Conservation (phyloP, 2,888 invertebrate species). For the Dioctria linearis region DNA sequence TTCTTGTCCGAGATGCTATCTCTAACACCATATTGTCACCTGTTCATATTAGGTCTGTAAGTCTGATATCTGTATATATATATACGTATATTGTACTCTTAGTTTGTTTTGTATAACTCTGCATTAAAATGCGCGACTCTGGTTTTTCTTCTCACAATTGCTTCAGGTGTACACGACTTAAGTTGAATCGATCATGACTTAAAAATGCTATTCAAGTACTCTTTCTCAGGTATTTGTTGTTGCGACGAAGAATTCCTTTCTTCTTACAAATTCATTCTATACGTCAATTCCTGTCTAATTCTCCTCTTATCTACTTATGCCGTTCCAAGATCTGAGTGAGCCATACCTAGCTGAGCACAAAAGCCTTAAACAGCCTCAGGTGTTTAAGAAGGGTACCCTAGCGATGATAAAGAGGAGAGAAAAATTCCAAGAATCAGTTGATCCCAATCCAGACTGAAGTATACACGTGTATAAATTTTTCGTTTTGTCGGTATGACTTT, state of each 20-base stretch:
- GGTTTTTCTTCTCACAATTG: slow-evolving; percentile 13
- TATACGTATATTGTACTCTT: no score
- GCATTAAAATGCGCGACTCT: no score
- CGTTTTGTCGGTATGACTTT: slow-evolving; percentile 32
- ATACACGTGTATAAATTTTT: slow-evolving; percentile 44
- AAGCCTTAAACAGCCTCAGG: slow-evolving; percentile 43
- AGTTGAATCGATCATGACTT: slow-evolving; percentile 12
- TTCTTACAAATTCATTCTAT: slow-evolving; percentile 45
- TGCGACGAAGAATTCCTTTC: slow-evolving; percentile 44
- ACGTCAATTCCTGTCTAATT: slow-evolving; percentile 52
- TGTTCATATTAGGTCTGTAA: no score
- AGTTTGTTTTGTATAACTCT: no score
- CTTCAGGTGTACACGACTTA: slow-evolving; percentile 32
- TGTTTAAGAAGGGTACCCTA: slow-evolving; percentile 47
- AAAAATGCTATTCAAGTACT: not conserved
- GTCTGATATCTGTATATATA: no score
- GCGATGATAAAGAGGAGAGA: slow-evolving; percentile 38
- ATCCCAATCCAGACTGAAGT: slow-evolving; percentile 37
- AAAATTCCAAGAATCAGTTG: slow-evolving; percentile 51
- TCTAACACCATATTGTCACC: not conserved
- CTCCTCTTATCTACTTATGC: slow-evolving; percentile 32
- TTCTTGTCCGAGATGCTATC: not conserved
- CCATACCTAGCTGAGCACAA: slow-evolving; percentile 32
- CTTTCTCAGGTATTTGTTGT: slow-evolving; percentile 21
- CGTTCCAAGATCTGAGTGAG: slow-evolving; percentile 31